phyloP scores from a whole-genome alignment of 2,797 vertebrate genomes.

The Squalus acanthias region DNA sequence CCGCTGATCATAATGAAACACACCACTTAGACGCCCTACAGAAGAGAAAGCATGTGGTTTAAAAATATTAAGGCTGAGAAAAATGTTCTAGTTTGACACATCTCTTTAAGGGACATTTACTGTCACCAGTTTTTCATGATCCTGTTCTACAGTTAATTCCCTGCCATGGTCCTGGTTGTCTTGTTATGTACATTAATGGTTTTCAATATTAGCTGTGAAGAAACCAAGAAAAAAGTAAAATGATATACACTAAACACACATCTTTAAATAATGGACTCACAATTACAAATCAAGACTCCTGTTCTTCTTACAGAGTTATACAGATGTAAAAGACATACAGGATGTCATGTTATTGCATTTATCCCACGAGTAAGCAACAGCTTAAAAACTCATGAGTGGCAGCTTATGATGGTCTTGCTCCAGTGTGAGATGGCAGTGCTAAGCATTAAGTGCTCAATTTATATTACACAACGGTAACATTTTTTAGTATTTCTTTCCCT shows the following conservation, averaged over 20 bases:
- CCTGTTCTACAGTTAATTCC: not conserved
- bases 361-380: not conserved
- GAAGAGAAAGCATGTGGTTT: slow-evolving; percentile 11
- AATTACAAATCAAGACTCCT: not conserved
- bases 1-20: slow-evolving; percentile 45
- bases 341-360: not conserved
- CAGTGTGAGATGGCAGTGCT: not conserved
- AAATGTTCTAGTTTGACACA: not conserved
- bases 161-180: not conserved
- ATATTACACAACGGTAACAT: not conserved
- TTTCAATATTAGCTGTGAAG: not conserved
- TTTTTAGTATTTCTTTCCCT: not conserved
- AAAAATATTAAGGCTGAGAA: not conserved
- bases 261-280: not conserved
- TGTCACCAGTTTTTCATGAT: slow-evolving; percentile 11
- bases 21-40: slow-evolving; percentile 43
- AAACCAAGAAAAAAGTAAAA: not conserved
- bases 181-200: not conserved
- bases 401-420: not conserved
- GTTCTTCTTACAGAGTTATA: not conserved
- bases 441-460: not conserved
- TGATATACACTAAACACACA: not conserved
- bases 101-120: not conserved
- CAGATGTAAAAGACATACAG: not conserved
- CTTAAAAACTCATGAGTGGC: not conserved